phyloP scores from a whole-genome alignment of 53 echinoderm and acorn worm species.

The Pentamera pediparva region DNA sequence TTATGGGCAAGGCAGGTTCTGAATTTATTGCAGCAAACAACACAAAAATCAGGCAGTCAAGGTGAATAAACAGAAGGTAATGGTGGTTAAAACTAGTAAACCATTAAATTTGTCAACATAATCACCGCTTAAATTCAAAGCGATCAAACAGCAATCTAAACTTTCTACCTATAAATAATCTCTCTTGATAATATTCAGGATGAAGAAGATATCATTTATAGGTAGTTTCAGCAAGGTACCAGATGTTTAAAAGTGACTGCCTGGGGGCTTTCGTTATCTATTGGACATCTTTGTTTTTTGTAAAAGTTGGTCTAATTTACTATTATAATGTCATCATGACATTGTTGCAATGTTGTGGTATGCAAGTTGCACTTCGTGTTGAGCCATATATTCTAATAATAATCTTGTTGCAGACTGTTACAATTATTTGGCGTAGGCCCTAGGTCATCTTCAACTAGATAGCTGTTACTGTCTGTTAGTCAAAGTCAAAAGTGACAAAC shows the following conservation, averaged over 20 bases:
- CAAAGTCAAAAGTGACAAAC: background rate
- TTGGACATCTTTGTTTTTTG: background rate
- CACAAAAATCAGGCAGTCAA: no score
- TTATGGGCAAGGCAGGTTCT: background rate
- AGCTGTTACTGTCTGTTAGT: background rate
- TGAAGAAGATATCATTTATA: background rate
- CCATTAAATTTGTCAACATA: no score
- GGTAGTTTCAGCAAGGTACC: slow-evolving; percentile 20
- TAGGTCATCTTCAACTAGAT: no score
- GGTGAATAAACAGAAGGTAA: no score
- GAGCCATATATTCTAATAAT: no score
- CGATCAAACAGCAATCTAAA: background rate
- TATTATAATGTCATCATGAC: no score
- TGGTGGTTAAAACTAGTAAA: no score
- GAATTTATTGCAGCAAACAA: background rate
- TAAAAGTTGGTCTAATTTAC: background rate
- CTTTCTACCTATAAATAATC: background rate
- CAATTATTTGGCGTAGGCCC: no score
- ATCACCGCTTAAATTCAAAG: background rate
- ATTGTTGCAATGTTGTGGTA: no score
- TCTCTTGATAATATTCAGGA: background rate
- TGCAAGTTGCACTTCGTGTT: no score
- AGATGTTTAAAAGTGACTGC: slow-evolving; percentile 14
- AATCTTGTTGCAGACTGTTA: no score
- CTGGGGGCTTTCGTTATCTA: slow-evolving; percentile 16